Base-by-base conservation (phyloP, 2,113 vertebrate species). In the Delphinapterus leucas region DNA sequence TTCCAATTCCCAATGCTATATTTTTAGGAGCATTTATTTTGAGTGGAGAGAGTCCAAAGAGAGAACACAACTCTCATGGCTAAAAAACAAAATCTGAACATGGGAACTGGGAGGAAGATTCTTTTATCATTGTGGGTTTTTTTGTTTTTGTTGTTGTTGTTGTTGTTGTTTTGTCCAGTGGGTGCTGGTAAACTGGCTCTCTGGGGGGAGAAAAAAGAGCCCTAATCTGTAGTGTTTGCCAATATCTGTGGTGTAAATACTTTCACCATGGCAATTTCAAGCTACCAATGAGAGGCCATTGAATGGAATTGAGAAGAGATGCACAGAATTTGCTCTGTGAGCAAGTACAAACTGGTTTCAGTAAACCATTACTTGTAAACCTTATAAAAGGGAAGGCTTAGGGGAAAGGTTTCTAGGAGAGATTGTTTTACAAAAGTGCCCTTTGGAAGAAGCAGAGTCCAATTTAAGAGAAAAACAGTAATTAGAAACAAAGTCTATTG, bases 21-120 rank as follows among this genome's bases (percentile, higher is more conserved):
- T 93, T 97, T 97, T 95, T 96, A 92, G 88, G 95, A 96, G 25
- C 44, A 89, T 83, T 95, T 96, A 88, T 93, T 97, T 92, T 91
- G 65, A 97, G 53, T 83, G 47, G 60, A 94, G 23, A 76, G 13
- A 58, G 41, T 93, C 47, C 79, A 90, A 92, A 90, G 36, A 26
- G 63, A 82, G 36, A 93, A 83, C 14, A 89, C 23, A 93, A 33
- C 3, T 96, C 58, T 65, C 17, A 58, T 23, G 36, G 58, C 87
- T 82, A 28, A 92, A 85, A 49, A 76, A 65, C 11, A 82, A 76
- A 95, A 88, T 90, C 26, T 70, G 26, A 92, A 90, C 41, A 73
- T 88, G 33, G 41, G 55, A 90, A 90, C 4, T 47, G 12, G 25
- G 36, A 86, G 14, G 38, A 67, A 38, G 23, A 92, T 81, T 68